Evolutionary conservation across 2,888 invertebrate genomes (phyloP).

Genomic region (Seladonia tumulorum): DNA sequence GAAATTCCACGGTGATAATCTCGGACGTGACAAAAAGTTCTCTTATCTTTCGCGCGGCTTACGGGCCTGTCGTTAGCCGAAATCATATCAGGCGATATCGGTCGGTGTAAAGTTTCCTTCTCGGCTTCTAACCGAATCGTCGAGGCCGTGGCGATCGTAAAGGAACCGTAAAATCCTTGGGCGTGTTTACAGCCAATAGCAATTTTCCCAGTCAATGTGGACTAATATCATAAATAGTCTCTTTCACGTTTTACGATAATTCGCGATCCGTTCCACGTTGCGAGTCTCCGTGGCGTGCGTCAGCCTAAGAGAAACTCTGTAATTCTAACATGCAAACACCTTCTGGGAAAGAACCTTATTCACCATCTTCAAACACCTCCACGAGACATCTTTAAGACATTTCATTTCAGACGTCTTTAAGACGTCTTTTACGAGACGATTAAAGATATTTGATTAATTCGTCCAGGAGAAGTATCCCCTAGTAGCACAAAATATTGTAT

Average conservation of each 20-base stretch:
- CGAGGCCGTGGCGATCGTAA: conserved; percentile 63
- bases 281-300: conserved; percentile 11
- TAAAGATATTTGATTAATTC: too few species aligned
- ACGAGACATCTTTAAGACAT: too few species aligned
- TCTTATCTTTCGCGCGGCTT: conserved; percentile 25
- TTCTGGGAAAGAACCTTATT: too few species aligned
- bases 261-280: conserved; percentile 54
- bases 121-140: conserved; percentile 39
- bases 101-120: conserved; percentile 38
- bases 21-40: not conserved
- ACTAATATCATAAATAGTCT: conserved; percentile 74
- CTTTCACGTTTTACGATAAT: conserved; percentile 73
- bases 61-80: conserved; percentile 31
- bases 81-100: conserved; percentile 30
- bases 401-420: too few species aligned
- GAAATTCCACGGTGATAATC: not conserved
- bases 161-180: conserved; percentile 55
- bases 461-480: too few species aligned
- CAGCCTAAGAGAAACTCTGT: not conserved
- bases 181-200: conserved; percentile 69
- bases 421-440: too few species aligned
- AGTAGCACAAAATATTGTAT: too few species aligned
- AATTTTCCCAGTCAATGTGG: conserved; percentile 66
- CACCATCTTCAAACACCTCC: too few species aligned
- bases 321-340: not conserved